These are phyloP conservation scores for Eudasyphora cyanicolor DNA, from an alignment of 2,888 invertebrate genomes.

Conservation along the genomic window DNA sequence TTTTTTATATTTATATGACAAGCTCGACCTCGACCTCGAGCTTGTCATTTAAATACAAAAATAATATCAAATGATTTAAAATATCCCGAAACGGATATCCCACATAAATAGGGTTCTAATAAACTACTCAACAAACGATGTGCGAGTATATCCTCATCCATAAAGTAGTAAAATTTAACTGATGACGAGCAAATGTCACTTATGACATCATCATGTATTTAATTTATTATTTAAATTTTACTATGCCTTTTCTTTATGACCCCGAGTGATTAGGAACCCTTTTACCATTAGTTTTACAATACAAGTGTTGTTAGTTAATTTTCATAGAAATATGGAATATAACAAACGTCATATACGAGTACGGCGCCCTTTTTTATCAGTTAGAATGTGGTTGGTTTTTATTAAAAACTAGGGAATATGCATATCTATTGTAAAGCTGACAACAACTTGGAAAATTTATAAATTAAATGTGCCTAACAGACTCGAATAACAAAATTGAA, in stretches of 20 bases:
- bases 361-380: conserved; percentile 33
- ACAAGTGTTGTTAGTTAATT: neutral
- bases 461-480: neutral
- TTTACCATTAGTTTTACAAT: neutral
- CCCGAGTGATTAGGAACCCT: neutral
- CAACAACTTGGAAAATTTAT: conserved; percentile 14
- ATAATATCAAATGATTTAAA: too few species aligned
- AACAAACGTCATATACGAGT: too few species aligned
- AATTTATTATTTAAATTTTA: conserved; percentile 23
- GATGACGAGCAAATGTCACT: too few species aligned
- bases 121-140: too few species aligned
- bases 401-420: conserved; percentile 30
- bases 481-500: neutral
- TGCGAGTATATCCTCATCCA: conserved; percentile 81
- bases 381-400: conserved; percentile 20
- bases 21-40: too few species aligned
- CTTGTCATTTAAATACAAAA: too few species aligned
- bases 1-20: too few species aligned
- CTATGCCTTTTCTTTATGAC: neutral
- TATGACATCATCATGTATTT: too few species aligned
- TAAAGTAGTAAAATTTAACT: conserved; percentile 7
- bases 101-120: too few species aligned
- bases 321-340: conserved; percentile 3
- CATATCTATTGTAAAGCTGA: conserved; percentile 16
- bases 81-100: too few species aligned